These are phyloP conservation scores for Antennarius maculatus DNA, from an alignment of 2,797 vertebrate species.

Conservation along the genomic window DNA sequence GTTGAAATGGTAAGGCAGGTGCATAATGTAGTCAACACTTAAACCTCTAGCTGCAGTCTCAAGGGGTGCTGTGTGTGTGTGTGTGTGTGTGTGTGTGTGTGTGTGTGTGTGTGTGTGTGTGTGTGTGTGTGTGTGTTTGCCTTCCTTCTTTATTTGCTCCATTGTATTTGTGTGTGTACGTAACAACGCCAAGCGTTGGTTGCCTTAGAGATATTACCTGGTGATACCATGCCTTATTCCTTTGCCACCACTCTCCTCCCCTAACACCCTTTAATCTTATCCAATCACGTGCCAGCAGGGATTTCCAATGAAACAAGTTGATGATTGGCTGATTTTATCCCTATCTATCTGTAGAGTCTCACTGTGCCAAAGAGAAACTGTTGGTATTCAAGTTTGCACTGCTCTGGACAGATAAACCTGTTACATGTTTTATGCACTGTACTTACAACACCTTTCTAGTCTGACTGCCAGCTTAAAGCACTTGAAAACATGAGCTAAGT, in stretches of 20 bases:
- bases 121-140: constrained; percentile 21
- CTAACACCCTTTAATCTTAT: constrained; percentile 36
- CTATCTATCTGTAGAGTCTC: constrained; percentile 7
- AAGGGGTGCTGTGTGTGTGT: constrained; percentile 7
- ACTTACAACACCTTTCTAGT: no score
- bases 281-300: constrained; percentile 53
- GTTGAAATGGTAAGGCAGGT: constrained; percentile 34
- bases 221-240: constrained; percentile 42
- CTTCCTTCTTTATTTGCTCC: constrained; percentile 45
- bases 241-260: constrained; percentile 7
- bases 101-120: constrained; percentile 18
- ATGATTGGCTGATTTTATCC: constrained; percentile 43
- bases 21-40: constrained; percentile 51
- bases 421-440: no score
- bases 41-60: constrained; percentile 44
- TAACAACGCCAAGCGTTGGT: constrained; percentile 31
- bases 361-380: constrained; percentile 22
- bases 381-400: not conserved
- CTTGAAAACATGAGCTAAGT: no score
- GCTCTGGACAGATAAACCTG: not conserved
- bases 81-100: constrained; percentile 16
- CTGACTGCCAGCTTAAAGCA: no score
- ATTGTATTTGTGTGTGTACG: constrained; percentile 66
- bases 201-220: constrained; percentile 69
- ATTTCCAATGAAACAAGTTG: constrained; percentile 40